Conservation (phyloP, 2,113 vertebrate species). For the Abramis brama region DNA sequence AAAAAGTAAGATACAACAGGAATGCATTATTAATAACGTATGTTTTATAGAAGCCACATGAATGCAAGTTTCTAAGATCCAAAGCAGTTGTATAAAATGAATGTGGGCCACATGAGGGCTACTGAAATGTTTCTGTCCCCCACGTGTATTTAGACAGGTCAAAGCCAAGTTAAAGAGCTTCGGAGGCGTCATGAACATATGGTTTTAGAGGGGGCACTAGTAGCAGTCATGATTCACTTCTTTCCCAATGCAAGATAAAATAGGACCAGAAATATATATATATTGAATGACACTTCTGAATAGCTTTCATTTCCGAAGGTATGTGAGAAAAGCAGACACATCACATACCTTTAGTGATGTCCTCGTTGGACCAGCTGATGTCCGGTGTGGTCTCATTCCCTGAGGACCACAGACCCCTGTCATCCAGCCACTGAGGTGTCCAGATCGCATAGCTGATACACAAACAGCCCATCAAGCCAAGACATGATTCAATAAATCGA, state of each 20-base stretch:
- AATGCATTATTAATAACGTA: background rate
- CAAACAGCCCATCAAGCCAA: conserved; percentile 73
- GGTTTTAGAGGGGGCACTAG: background rate
- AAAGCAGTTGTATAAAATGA: background rate
- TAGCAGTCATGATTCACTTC: background rate
- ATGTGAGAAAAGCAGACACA: background rate
- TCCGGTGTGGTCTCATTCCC: conserved; percentile 59
- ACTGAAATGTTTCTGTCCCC: background rate
- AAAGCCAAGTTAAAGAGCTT: background rate
- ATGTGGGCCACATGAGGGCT: background rate
- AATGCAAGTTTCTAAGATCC: background rate
- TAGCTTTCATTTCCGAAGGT: background rate
- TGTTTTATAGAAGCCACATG: background rate
- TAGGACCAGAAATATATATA: background rate
- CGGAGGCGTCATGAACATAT: background rate
- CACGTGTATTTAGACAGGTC: background rate
- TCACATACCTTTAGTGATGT: conserved; percentile 29
- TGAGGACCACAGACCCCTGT: conserved; percentile 69
- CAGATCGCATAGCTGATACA: conserved; percentile 73
- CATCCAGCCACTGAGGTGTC: conserved; percentile 72
- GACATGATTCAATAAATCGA: conserved; percentile 68
- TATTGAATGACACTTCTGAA: background rate
- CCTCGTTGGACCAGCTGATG: background rate
- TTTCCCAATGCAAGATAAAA: background rate
- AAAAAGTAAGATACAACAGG: background rate